Conservation (phyloP, 1,140 invertebrate genomes). For the Aphidius gifuensis region DNA sequence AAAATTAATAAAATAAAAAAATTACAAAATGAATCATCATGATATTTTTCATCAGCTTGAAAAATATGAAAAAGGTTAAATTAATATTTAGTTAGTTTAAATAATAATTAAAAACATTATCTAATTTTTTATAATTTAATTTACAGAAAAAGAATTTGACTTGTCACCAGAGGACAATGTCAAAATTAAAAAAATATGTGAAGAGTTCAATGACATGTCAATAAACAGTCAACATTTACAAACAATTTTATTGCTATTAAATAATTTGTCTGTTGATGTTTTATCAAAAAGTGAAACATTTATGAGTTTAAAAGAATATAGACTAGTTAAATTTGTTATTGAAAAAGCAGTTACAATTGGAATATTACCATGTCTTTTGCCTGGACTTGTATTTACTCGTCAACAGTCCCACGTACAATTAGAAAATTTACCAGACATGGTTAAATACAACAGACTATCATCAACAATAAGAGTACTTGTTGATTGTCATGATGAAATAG, state of each 20-base stretch:
- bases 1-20: no score
- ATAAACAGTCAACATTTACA: constrained; percentile 17
- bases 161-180: neutral
- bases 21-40: no score
- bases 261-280: constrained; percentile 27
- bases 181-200: neutral
- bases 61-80: no score
- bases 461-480: constrained; percentile 42
- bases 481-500: constrained; percentile 43
- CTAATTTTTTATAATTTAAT: no score
- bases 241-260: constrained; percentile 32
- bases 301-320: constrained; percentile 61
- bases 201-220: neutral
- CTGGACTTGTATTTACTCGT: constrained; percentile 62
- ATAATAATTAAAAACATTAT: no score
- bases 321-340: constrained; percentile 55
- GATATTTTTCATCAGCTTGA: no score
- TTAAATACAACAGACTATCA: constrained; percentile 49
- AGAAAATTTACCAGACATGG: constrained; percentile 34
- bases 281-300: constrained; percentile 45
- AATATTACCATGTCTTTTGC: constrained; percentile 63
- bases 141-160: no score
- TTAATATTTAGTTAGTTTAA: no score
- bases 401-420: constrained; percentile 44
- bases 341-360: constrained; percentile 65